Evolutionary conservation across 2,888 invertebrate species (phyloP).

Genomic region (Leucoptera coffeella): DNA sequence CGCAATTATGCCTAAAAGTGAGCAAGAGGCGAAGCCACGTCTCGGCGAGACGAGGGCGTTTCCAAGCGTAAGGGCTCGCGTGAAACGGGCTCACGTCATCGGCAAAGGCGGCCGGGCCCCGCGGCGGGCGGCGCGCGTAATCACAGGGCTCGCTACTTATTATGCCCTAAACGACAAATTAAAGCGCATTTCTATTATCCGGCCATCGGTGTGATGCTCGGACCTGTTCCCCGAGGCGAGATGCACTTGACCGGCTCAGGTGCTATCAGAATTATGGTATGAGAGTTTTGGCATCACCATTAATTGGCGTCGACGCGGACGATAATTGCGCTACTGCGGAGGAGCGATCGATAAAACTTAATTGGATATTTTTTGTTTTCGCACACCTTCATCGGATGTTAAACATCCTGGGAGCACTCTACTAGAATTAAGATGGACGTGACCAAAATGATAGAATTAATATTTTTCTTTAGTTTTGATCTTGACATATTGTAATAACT

Average conservation of each 20-base stretch:
- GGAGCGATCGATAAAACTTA: background rate
- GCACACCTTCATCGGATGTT: no score
- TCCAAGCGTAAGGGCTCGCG: conserved; percentile 3
- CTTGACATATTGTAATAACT: no score
- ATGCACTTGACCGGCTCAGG: conserved; percentile 11
- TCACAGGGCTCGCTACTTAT: conserved; percentile 52
- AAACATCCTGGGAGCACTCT: no score
- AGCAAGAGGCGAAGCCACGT: background rate
- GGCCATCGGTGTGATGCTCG: conserved; percentile 31
- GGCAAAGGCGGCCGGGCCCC: conserved; percentile 43
- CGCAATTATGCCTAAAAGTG: no score
- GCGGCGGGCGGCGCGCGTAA: conserved; percentile 46
- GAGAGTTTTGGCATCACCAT: conserved; percentile 10
- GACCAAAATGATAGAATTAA: no score
- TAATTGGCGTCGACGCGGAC: conserved; percentile 3
- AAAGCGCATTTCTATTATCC: conserved; percentile 53
- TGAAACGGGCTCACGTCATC: conserved; percentile 43
- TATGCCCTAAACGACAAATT: conserved; percentile 54
- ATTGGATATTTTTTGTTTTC: conserved; percentile 5
- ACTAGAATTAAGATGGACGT: no score
- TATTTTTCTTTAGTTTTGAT: no score
- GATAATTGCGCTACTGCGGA: conserved; percentile 1
- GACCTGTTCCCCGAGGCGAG: conserved; percentile 24
- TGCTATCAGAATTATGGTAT: conserved; percentile 21
- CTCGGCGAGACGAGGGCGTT: conserved; percentile 1